Conservation (phyloP, 2,113 vertebrate genomes). For the Sylvilagus bachmani region DNA sequence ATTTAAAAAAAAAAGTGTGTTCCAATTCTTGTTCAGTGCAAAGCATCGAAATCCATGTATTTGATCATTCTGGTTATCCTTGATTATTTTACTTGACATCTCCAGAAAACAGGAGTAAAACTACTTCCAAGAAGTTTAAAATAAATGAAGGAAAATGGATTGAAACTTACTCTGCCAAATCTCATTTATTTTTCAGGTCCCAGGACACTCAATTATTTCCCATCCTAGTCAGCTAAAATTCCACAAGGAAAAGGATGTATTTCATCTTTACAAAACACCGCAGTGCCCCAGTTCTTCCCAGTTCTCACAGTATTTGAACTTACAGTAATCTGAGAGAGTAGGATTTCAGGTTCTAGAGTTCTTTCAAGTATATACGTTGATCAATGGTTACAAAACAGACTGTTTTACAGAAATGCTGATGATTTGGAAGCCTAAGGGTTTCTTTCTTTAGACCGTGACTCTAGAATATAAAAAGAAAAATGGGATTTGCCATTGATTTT, state of each 20-base stretch:
- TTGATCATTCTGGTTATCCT: constrained; percentile 33
- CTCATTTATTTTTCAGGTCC: constrained; percentile 49
- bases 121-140: constrained; percentile 41
- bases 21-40: neutral
- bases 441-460: neutral
- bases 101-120: constrained; percentile 55
- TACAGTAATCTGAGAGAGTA: neutral
- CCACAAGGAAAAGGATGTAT: constrained; percentile 7
- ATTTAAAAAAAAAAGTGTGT: neutral
- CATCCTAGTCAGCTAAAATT: constrained; percentile 56
- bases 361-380: neutral
- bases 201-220: neutral
- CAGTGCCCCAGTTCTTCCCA: constrained; percentile 19
- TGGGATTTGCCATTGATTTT: constrained; percentile 36
- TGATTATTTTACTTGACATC: constrained; percentile 44
- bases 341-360: neutral
- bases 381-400: neutral
- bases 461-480: constrained; percentile 19
- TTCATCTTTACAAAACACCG: constrained; percentile 46
- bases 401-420: constrained; percentile 38
- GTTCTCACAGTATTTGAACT: constrained; percentile 47
- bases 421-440: constrained; percentile 13
- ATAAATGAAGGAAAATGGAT: constrained; percentile 46
- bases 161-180: constrained; percentile 35
- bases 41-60: constrained; percentile 36